Evolutionary conservation across 1,140 invertebrate species (phyloP), one percentile per base, ranked within the genome.

Genomic region (Drosophila lowei): DNA sequence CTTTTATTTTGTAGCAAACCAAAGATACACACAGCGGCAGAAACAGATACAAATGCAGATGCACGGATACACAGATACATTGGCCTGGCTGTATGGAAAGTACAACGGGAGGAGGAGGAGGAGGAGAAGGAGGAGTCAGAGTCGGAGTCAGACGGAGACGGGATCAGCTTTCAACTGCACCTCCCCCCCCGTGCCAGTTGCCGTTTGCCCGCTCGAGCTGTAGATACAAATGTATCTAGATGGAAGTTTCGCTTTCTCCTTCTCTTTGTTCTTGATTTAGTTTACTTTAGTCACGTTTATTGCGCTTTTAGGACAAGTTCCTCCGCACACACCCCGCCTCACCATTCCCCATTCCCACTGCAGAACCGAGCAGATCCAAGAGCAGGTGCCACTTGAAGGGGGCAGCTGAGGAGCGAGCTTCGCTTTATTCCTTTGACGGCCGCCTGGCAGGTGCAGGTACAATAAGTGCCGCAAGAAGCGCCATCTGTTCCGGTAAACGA

Each of bases 281-380:
- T 76, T 77, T 68, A 77, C 64, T 77, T 76, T 56, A 77, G 55
- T 77, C 54, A 77, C 73, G 50, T 68, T 68, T 68, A 68, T 68
- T 68, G 66, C 66, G 63, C 66, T 68, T 68, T 68, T 68, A 68
- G 66, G 64, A 68, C 66, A 68, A 53, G 56, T 48, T 25, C 16
- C 34, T 5, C 6, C 11, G 18, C 25, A 38, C 28, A 28, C 30
- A 30, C 30, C 7, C 7, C 3, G 2, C 30, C 30, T 23, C 23
- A 23, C 2, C 23, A 5, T 23, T 23, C 5, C 4, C 7, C 28
- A 8, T 30, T 30, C 11, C 9, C 11, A 13, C 3, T 38, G 34
- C 34, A 34, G 30, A 11, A 3, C 9, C 9, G 7, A 8, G 6
- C 28, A 11, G 34, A 38, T 4, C 11, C 34, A 34, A 8, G 30